phyloP scores from a whole-genome alignment of 2,888 invertebrate species.

The Cryptops parisi region DNA sequence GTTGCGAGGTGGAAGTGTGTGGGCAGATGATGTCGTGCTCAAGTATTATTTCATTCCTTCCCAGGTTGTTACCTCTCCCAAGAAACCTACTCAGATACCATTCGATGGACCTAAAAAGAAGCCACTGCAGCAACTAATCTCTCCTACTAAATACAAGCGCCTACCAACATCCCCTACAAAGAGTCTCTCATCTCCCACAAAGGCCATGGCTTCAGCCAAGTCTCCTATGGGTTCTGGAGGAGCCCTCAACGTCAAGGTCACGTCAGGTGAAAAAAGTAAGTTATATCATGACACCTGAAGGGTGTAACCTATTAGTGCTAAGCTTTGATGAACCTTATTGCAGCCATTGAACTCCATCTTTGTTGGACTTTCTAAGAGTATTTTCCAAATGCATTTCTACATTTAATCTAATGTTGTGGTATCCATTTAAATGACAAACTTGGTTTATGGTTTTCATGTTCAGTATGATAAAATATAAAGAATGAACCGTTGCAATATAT shows the following conservation, averaged over 20 bases:
- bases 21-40: conserved; percentile 5
- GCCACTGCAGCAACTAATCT: conserved; percentile 7
- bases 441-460: too few relatives aligned
- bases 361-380: too few relatives aligned
- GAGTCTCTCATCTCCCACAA: conserved; percentile 4
- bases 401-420: too few relatives aligned
- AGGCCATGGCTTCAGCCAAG: conserved; percentile 5
- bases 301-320: too few relatives aligned
- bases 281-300: too few relatives aligned
- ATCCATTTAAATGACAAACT: too few relatives aligned
- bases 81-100: conserved; percentile 3
- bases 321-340: too few relatives aligned
- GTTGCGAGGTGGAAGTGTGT: background rate
- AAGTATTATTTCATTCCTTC: conserved; percentile 4
- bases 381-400: too few relatives aligned
- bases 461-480: too few relatives aligned
- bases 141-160: background rate
- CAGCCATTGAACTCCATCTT: too few relatives aligned
- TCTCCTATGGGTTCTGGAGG: background rate
- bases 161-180: conserved; percentile 5
- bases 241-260: background rate
- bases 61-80: conserved; percentile 9
- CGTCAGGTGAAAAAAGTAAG: background rate
- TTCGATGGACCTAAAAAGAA: conserved; percentile 4
- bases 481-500: too few relatives aligned